Base-by-base conservation (phyloP, 2,797 vertebrate species). In the Iguana delicatissima region DNA sequence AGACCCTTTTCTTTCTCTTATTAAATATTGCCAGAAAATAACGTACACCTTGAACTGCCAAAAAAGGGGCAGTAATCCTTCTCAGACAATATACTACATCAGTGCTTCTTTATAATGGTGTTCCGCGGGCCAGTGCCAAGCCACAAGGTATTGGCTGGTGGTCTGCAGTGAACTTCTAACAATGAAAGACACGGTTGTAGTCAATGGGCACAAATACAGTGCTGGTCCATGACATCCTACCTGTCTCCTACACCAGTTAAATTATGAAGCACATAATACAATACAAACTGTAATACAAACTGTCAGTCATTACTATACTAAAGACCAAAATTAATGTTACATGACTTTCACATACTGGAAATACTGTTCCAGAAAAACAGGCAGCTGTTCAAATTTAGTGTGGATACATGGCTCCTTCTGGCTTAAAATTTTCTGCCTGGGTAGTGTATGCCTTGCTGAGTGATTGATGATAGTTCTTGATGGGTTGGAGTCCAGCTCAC, bases 21-120 rank as follows among this genome's bases (percentile, higher is more conserved):
- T 2, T 67, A 80, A 87, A 64, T 55, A 22, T 1, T 32, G 50
- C 42, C 55, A 62, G 22, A 55, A 80, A 69, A 38, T 32, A 55
- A 24, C 6, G 29, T 7, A 13, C 6, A 57, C 72, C 81, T 89
- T 93, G 69, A 64, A 92, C 26, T 29, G 6, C 52, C 32, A 80
- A 94, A 90, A 88, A 72, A 67, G 84, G 12, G 64, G 64, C 69
- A 92, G 50, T 69, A 0, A 0, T 90, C 94, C 91, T 81, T 85
- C 91, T 77, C 38, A 42, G 5, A 92, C 90, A 89, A 77, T 79
- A 38, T 92, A 59, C 89, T 93, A 88, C 77, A 35, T 94, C 93
- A 67, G 7, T 67, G 64, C 9, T 26, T 26, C 12, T 42, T 67
- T 67, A 67, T 67, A 67, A 67, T 67, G 24, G 64, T 67, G 26